phyloP scores from a whole-genome alignment of 2,888 invertebrate species.

The Temnothorax ravouxi region DNA sequence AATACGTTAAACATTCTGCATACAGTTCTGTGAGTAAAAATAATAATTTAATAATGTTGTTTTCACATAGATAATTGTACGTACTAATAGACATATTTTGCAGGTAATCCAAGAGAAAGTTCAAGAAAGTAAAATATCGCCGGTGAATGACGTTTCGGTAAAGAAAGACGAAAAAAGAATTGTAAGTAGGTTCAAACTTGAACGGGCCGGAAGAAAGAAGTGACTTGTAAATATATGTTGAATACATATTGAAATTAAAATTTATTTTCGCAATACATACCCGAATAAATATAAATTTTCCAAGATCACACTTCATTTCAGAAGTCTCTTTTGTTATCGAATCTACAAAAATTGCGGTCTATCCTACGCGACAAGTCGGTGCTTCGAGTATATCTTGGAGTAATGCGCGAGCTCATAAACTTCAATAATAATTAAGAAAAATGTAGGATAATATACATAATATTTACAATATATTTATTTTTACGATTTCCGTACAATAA shows the following conservation, averaged over 20 bases:
- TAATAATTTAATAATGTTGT: neutral
- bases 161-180: conserved; percentile 65
- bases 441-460: neutral
- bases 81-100: conserved; percentile 46
- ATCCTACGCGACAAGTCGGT: too few species aligned
- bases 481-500: neutral
- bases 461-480: conserved; percentile 45
- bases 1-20: conserved; percentile 64
- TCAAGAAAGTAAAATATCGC: conserved; percentile 72
- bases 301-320: neutral
- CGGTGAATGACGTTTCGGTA: neutral
- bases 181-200: conserved; percentile 81
- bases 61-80: neutral
- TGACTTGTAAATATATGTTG: neutral
- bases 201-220: conserved; percentile 60
- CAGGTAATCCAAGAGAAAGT: conserved; percentile 80
- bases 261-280: conserved; percentile 7
- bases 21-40: conserved; percentile 74
- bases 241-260: neutral
- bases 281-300: conserved; percentile 10
- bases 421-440: neutral
- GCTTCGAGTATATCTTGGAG: neutral
- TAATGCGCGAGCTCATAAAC: neutral
- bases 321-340: neutral
- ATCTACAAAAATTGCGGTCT: neutral